Base-by-base conservation (phyloP, 53 echinoderm and acorn worm species). In the Echinarachnius parma region DNA sequence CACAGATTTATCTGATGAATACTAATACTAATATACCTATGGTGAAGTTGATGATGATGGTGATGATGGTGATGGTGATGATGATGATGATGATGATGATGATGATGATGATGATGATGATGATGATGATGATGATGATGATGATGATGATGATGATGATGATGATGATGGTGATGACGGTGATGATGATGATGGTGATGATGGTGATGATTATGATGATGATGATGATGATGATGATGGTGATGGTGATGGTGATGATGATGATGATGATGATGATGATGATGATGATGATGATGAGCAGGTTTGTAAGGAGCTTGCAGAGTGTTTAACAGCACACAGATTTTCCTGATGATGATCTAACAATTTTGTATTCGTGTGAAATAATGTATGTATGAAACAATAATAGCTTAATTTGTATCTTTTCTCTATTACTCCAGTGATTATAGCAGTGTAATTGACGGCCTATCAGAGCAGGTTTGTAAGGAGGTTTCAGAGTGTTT, bases 401-500 rank as follows among this genome's bases (percentile, higher is more conserved):
- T n/a, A n/a, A n/a, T n/a, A n/a, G n/a, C n/a, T n/a, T n/a, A n/a
- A n/a, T n/a, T n/a, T n/a, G n/a, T n/a, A n/a, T n/a, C n/a, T n/a
- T n/a, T n/a, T n/a, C n/a, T n/a, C n/a, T n/a, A n/a, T n/a, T n/a
- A n/a, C 18, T 66, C 20, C 66, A 96, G 96, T 53, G 88, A 96
- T 34, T 59, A 63, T 45, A 33, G 34, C 46, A 39, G 69, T 31
- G 59, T 82, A 16, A 85, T 87, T 64, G 64, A 82, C 16, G 88
- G 88, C 65, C 55, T 96, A 19, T 87, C 91, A 8, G 91, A 91
- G 9, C 88, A 96, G 58, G 84, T 91, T 9, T 85, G 82, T 52
- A 83, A 76, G 29, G 96, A 96, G 66, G 91, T 96, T 8, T 79
- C 84, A 19, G 61, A 64, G 20, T 85, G 91, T 53, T 78, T 96